These are phyloP conservation scores for Vanacampus margaritifer DNA, from an alignment of 2,113 vertebrate genomes.

Conservation along the genomic window DNA sequence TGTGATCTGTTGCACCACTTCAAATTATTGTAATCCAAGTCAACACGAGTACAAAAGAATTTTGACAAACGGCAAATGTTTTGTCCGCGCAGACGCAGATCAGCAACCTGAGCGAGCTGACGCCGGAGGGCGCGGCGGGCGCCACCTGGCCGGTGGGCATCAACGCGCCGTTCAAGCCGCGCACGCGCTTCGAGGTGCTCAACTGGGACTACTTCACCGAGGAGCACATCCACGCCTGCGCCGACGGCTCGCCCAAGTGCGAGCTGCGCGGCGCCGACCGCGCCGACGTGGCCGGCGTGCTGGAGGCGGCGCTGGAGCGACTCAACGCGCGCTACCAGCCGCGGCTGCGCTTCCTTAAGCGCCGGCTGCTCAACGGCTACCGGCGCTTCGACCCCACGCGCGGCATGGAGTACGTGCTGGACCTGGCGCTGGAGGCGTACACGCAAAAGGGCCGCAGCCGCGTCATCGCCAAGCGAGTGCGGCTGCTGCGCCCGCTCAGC, in stretches of 20 bases:
- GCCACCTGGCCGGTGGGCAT: constrained; percentile 91
- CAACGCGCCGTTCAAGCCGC: constrained; percentile 83
- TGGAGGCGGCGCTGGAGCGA: constrained; percentile 83
- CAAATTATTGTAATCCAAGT: too few species aligned
- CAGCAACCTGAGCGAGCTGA: constrained; percentile 86
- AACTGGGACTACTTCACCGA: constrained; percentile 98
- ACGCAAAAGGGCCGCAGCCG: constrained; percentile 89
- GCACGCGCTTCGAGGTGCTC: constrained; percentile 91
- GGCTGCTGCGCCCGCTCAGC: constrained; percentile 84
- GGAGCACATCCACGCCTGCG: constrained; percentile 88
- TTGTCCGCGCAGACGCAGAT: constrained; percentile 83
- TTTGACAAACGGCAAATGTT: too few species aligned
- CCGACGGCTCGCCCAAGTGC: constrained; percentile 87
- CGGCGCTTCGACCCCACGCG: constrained; percentile 90
- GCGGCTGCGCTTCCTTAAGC: constrained; percentile 85
- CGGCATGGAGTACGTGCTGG: constrained; percentile 92
- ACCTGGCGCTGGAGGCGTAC: constrained; percentile 85
- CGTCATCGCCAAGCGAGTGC: constrained; percentile 83
- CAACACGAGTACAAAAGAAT: too few species aligned
- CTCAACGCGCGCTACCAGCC: constrained; percentile 88
- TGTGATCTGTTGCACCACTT: too few species aligned
- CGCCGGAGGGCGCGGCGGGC: constrained; percentile 83
- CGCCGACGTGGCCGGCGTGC: constrained; percentile 76
- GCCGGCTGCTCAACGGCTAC: constrained; percentile 87
- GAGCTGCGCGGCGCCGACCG: constrained; percentile 83